Evolutionary conservation across 2,888 invertebrate species (phyloP), one percentile per base, ranked within the genome.

Genomic region (Phyto melanocephala): DNA sequence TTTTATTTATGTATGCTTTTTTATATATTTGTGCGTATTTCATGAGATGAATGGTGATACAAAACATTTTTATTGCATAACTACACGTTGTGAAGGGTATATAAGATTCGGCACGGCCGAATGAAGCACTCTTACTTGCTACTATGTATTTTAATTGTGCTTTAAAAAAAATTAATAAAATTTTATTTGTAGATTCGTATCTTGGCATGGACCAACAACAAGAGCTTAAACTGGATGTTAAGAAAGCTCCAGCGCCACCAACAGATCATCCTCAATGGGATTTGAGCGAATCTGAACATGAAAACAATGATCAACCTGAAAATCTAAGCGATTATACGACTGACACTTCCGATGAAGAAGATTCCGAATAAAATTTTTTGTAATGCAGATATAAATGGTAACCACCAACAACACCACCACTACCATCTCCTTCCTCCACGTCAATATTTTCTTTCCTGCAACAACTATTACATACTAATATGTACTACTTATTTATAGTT

Each of bases 261-360:
- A 95, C 94, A 67, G 95, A 96, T 88, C 98, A 98, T 92, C 98
- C 98, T n/a, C 98, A 98, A 92, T 99, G 99, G 98, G 97, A 98
- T 88, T 96, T 98, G 88, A 96, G 96, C 85, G 97, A 98, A 88
- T 97, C 98, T 62, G 98, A 98, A 89, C 95, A 95, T 79, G 95
- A 95, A 85, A 90, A 91, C 80, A 90, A 90, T 78, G 94, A 93
- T 84, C 92, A 93, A 86, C 93, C 93, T 85, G 93, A 92, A 88
- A 93, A 94, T 89, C 93, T 94, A 87, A 94, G 94, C 90, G 94
- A 94, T 89, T 94, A 93, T 87, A 93, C 94, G 87, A 94, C 94
- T 90, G 94, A 94, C 89, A 93, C 93, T 89, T 93, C 93, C 86
- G 93, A 93, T 56, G 93, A 93, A 86, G 94, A 93, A 85, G 93